A percentile compares a stretch with the other conserved stretches of the same genome.
These are phyloP conservation scores for Callipepla squamata DNA, from an alignment of 2,113 vertebrate genomes.

Conservation along the genomic window DNA sequence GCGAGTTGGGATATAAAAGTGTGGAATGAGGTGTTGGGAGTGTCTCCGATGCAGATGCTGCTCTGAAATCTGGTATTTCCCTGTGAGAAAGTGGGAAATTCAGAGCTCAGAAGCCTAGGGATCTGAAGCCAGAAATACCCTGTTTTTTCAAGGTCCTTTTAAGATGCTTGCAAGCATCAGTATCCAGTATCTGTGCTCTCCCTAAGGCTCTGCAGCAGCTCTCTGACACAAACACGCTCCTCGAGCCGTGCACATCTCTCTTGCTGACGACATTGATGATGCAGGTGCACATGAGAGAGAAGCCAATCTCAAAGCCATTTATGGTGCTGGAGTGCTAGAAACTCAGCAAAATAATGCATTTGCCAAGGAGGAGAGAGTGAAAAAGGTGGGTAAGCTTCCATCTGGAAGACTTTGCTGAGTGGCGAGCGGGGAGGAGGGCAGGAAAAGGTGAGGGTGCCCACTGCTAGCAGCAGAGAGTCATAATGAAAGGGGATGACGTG, in stretches of 20 bases:
- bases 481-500: conserved; percentile 5
- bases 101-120: background rate
- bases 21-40: background rate
- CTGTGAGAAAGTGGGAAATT: background rate
- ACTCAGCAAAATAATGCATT: conserved; percentile 33
- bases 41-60: background rate
- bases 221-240: conserved; percentile 30
- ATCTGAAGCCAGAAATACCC: background rate
- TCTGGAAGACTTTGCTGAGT: conserved; percentile 34
- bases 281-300: conserved; percentile 60
- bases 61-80: background rate
- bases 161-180: conserved; percentile 27
- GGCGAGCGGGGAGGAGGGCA: background rate
- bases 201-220: conserved; percentile 49
- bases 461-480: background rate
- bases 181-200: conserved; percentile 41
- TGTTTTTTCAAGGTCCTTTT: conserved; percentile 37
- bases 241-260: conserved; percentile 55
- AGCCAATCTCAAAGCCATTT: conserved; percentile 66
- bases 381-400: conserved; percentile 24
- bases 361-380: conserved; percentile 41
- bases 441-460: background rate
- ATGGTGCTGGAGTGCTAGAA: conserved; percentile 50
- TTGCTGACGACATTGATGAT: conserved; percentile 66
- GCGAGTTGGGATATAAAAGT: background rate